Evolutionary conservation across 2,113 vertebrate genomes (phyloP).

Genomic region (Xiphias gladius): DNA sequence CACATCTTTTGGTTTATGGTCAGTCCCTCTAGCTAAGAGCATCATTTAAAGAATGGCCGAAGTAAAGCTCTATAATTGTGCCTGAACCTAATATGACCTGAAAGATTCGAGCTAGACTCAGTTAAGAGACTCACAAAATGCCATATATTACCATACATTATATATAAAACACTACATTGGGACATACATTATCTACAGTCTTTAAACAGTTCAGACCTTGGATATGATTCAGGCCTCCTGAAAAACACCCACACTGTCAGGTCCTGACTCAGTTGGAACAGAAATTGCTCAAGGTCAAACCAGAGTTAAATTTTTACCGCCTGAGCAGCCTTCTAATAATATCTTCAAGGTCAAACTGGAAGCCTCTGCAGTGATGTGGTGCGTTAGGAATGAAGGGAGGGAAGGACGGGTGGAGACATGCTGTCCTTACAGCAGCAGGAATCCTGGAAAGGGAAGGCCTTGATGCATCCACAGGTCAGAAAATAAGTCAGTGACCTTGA

Average conservation of each 20-base stretch:
- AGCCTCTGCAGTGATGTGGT: constrained; percentile 62
- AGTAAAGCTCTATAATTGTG: not conserved
- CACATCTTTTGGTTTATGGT: not conserved
- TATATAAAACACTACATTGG: too few relatives aligned
- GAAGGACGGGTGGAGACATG: constrained; percentile 42
- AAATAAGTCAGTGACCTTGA: constrained; percentile 1
- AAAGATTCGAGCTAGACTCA: not conserved
- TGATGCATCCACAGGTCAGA: not conserved
- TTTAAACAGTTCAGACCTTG: not conserved
- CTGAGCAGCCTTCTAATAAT: constrained; percentile 67
- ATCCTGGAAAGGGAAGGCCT: not conserved
- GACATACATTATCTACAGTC: not conserved
- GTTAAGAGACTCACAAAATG: not conserved
- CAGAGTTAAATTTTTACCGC: constrained; percentile 19
- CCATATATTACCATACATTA: too few relatives aligned
- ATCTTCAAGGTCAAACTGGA: constrained; percentile 66
- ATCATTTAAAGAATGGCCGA: not conserved
- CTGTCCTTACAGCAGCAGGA: constrained; percentile 53
- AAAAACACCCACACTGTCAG: not conserved
- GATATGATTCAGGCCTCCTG: not conserved
- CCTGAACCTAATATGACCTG: not conserved
- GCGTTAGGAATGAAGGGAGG: constrained; percentile 56
- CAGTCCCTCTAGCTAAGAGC: not conserved
- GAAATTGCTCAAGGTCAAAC: constrained; percentile 57
- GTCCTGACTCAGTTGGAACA: constrained; percentile 16